Base-by-base conservation (phyloP, 2,113 vertebrate species). In the Galbula dea region DNA sequence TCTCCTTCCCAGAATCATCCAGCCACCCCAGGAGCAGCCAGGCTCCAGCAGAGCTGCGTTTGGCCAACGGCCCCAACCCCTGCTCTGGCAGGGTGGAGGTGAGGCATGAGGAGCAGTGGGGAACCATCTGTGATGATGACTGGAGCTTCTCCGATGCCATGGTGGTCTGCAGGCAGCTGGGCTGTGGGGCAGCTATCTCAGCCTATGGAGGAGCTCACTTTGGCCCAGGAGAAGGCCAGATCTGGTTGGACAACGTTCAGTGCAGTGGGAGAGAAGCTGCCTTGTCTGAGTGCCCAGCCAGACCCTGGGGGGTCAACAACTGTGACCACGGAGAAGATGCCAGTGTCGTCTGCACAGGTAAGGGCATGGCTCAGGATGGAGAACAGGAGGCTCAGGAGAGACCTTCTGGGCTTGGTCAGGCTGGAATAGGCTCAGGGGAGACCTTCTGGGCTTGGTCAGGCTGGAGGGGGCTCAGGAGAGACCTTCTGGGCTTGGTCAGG, bases 281-380 rank as follows among this genome's bases (percentile, higher is more conserved):
- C 9, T 20, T 97, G 30, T 93, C 76, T 5, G 43, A 93, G 3
- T 96, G 96, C n/a, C 37, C 17, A 6, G 93, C 91, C 11, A 43
- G 10, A 5, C 77, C 83, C 11, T 94, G 94, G 91, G 96, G 88
- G 3, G 14, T 61, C 20, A 90, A 73, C n/a, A 68, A 96, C 52
- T 96, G 96, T 6, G 20, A 72, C 26, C 95, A 96, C 1, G 82
- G 41, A 24, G 83, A 95, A 45, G 94, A 97, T 1, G 80, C 72
- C 15, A 20, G 87, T 1, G 91, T 87, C 0, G 9, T 71, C 12
- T 94, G 93, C 39, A 26, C 88, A 84, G 87, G 91, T 90, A 77
- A 59, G n/a, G n/a, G n/a, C n/a, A n/a, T 36, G 11, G 9, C 23
- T n/a, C n/a, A 9, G 2, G 26, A 17, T n/a, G n/a, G n/a, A n/a